A percentile compares a stretch with the other conserved stretches of the same genome.
phyloP scores from a whole-genome alignment of 2,113 vertebrate genomes.

The Pelobates fuscus region DNA sequence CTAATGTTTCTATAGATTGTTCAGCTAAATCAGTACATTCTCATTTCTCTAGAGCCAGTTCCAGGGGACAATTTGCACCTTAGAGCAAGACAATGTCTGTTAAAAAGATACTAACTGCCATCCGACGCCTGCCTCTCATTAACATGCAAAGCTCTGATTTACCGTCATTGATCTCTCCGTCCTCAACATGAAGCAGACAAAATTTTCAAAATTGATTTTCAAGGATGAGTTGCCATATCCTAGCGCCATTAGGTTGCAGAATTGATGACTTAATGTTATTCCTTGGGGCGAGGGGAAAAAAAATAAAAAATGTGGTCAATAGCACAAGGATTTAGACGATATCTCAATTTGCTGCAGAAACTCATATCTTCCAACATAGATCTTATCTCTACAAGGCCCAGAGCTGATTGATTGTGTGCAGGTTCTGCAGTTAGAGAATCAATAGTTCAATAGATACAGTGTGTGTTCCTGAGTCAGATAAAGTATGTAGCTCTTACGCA shows the following conservation, averaged over 20 bases:
- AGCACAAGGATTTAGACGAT: not conserved
- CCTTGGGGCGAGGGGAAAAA: conserved; percentile 47
- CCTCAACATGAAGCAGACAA: conserved; percentile 64
- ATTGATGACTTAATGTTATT: conserved; percentile 55
- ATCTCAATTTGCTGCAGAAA: not conserved
- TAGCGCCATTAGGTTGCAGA: conserved; percentile 63
- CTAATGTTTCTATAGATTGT: too few species aligned
- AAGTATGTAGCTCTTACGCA: not conserved
- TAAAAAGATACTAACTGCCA: too few species aligned
- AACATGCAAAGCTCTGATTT: conserved; percentile 26
- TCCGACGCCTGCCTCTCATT: too few species aligned
- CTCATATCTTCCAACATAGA: not conserved
- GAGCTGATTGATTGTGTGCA: not conserved
- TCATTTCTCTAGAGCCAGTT: too few species aligned
- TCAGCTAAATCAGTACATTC: too few species aligned
- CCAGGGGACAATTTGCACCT: too few species aligned
- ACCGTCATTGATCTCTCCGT: conserved; percentile 65
- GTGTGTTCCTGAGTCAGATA: not conserved
- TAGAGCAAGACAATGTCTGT: too few species aligned
- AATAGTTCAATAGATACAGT: not conserved
- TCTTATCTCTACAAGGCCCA: not conserved
- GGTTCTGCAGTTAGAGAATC: not conserved
- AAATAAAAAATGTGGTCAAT: not conserved
- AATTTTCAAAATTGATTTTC: conserved; percentile 65
- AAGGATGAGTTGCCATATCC: conserved; percentile 57